Percentiles rank a stretch among this genome's conserved stretches.
Evolutionary conservation across 2,797 vertebrate genomes (phyloP).

Genomic region (Sebastes steindachneri): DNA sequence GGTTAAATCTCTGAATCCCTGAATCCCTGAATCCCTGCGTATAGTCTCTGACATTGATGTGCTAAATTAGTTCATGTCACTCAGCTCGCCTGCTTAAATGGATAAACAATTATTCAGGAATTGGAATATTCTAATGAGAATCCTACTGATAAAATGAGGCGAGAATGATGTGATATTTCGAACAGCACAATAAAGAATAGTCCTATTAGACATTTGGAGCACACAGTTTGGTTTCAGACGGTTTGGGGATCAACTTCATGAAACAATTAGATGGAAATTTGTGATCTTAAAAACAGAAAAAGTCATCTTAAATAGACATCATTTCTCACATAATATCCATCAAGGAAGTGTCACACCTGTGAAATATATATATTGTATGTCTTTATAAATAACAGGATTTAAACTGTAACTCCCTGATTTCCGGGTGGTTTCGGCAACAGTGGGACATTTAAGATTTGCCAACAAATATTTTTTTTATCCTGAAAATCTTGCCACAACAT

Average conservation of each 20-base stretch:
- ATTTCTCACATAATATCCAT: neutral
- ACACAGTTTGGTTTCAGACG: neutral
- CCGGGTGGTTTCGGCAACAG: neutral
- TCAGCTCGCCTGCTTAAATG: conserved; percentile 22
- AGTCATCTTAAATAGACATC: neutral
- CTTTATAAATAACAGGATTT: neutral
- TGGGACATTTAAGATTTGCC: neutral
- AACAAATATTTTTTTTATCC: neutral
- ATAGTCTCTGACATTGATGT: conserved; percentile 52
- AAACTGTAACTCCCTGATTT: neutral
- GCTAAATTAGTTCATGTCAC: conserved; percentile 29
- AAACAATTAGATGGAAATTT: neutral
- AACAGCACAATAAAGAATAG: too few species aligned
- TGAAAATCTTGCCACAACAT: neutral
- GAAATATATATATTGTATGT: neutral
- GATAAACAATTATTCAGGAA: conserved; percentile 18
- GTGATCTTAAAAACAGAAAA: neutral
- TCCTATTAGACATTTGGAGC: neutral
- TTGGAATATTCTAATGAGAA: neutral
- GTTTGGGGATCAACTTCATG: neutral
- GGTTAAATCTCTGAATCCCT: conserved; percentile 62
- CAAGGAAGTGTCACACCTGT: neutral
- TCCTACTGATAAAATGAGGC: neutral
- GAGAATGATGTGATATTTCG: neutral
- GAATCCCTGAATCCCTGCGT: conserved; percentile 55